phyloP scores from a whole-genome alignment of 2,888 invertebrate species.

The Acanthosepion pharaonis region DNA sequence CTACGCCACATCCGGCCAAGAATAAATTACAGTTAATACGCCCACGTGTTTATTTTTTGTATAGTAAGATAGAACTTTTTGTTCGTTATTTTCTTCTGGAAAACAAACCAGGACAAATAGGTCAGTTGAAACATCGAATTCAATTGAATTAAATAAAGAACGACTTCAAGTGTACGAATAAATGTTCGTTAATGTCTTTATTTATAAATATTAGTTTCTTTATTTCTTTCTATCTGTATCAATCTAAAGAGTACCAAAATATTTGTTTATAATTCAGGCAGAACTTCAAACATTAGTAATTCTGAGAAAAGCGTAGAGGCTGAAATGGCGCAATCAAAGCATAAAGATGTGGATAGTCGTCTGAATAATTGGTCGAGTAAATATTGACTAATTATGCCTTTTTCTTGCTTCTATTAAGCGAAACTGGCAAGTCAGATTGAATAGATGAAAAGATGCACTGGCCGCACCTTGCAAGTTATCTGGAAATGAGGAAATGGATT shows the following conservation, averaged over 20 bases:
- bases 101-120: too few relatives aligned
- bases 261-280: too few relatives aligned
- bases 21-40: too few relatives aligned
- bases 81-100: too few relatives aligned
- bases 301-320: fast-evolving
- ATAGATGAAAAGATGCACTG: neutral
- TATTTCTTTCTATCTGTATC: neutral
- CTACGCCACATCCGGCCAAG: too few relatives aligned
- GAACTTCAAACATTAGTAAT: neutral
- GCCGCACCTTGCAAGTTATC: neutral
- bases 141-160: too few relatives aligned
- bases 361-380: neutral
- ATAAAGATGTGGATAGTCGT: neutral
- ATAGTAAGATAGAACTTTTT: too few relatives aligned
- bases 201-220: too few relatives aligned
- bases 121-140: too few relatives aligned
- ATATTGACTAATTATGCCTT: neutral
- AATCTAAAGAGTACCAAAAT: neutral
- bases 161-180: too few relatives aligned
- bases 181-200: too few relatives aligned
- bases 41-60: too few relatives aligned
- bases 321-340: neutral
- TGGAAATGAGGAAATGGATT: neutral
- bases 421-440: neutral
- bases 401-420: neutral